phyloP scores from a whole-genome alignment of 2,888 invertebrate species.

The Drosophila niveifrons region DNA sequence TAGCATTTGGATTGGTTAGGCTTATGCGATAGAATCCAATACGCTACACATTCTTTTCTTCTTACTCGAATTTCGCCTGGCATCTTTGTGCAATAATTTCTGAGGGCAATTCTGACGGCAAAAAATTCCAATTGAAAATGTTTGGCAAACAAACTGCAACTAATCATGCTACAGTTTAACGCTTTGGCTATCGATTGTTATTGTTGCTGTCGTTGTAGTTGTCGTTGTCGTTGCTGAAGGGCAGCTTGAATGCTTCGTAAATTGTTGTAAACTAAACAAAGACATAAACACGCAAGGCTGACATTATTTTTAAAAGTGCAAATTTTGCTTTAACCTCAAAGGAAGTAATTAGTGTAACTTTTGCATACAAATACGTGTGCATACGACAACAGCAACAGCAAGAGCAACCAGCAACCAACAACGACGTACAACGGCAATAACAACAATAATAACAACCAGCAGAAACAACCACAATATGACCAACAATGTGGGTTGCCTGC shows the following conservation, averaged over 20 bases:
- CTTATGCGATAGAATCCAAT: conserved; percentile 9
- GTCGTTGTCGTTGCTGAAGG: not conserved
- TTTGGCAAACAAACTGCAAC: conserved; percentile 6
- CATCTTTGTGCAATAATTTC: conserved; percentile 8
- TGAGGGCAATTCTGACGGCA: not conserved
- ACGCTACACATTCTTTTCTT: conserved; percentile 20
- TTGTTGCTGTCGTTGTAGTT: not conserved
- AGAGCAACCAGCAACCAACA: conserved; percentile 12
- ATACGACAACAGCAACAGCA: conserved; percentile 27
- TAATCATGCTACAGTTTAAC: not conserved
- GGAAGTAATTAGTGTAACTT: conserved; percentile 81
- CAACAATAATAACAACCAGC: conserved; percentile 22
- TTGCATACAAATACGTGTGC: conserved; percentile 73
- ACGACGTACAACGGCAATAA: conserved; percentile 28
- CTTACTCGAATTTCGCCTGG: not conserved
- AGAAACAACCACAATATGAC: conserved; percentile 40
- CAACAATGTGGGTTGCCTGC: conserved; percentile 26
- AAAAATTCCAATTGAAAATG: conserved; percentile 2
- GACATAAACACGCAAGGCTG: conserved; percentile 84
- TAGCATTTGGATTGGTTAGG: conserved; percentile 3
- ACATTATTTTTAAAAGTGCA: conserved; percentile 84
- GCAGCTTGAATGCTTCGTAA: conserved; percentile 29
- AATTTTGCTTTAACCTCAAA: conserved; percentile 84
- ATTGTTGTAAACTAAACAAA: conserved; percentile 77
- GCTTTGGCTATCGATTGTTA: not conserved